Evolutionary conservation across 2,797 vertebrate genomes (phyloP).

Genomic region (Anniella stebbinsi): DNA sequence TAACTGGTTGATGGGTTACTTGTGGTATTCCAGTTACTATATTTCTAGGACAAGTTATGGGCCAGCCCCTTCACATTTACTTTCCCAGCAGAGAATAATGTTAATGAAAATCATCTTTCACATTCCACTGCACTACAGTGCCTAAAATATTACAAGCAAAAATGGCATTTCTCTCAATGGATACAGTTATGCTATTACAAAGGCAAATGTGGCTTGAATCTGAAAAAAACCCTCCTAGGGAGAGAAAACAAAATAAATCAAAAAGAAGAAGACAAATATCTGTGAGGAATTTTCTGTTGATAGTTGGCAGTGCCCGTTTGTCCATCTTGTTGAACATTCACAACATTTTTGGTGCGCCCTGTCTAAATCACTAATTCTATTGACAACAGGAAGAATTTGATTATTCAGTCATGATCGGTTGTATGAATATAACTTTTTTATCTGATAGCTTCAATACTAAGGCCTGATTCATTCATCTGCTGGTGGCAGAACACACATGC

Average conservation of each 20-base stretch:
- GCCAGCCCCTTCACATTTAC: slow-evolving; percentile 6
- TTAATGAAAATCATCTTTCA: slow-evolving; percentile 24
- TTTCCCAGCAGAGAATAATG: slow-evolving; percentile 3
- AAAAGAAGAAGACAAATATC: background rate
- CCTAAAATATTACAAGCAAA: background rate
- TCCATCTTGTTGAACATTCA: background rate
- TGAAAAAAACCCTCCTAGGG: background rate
- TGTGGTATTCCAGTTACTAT: background rate
- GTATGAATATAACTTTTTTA: background rate
- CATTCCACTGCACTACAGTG: background rate
- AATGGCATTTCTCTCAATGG: slow-evolving; percentile 1
- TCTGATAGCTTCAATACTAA: background rate
- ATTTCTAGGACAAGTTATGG: slow-evolving; percentile 6
- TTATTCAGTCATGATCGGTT: background rate
- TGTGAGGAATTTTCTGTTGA: background rate
- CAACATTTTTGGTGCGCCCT: background rate
- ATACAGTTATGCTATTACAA: background rate
- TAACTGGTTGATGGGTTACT: background rate
- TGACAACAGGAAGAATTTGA: background rate
- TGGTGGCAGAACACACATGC: background rate
- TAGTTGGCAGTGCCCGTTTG: background rate
- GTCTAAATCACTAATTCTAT: background rate
- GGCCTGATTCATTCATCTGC: background rate
- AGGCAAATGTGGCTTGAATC: background rate
- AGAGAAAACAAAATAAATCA: background rate